A percentile compares a stretch with the other conserved stretches of the same genome.
phyloP scores from a whole-genome alignment of 2,888 invertebrate genomes.

The Stratiomys singularior region DNA sequence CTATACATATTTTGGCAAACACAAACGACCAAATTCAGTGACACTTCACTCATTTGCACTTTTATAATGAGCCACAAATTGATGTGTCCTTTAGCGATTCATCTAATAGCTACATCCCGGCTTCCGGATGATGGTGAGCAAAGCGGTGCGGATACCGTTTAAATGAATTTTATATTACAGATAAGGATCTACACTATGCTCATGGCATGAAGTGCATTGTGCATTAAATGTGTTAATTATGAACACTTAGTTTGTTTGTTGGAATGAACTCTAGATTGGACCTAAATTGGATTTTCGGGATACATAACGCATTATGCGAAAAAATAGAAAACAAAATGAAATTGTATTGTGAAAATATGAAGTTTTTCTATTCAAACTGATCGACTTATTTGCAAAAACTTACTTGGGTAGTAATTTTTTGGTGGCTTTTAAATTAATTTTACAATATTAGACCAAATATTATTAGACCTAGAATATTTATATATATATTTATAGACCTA shows the following conservation, averaged over 20 bases:
- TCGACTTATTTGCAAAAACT: no score
- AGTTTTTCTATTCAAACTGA: no score
- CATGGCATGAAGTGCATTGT: background rate
- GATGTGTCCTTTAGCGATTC: constrained; percentile 42
- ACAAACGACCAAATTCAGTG: constrained; percentile 24
- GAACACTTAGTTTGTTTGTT: background rate
- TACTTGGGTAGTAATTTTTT: no score
- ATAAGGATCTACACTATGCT: background rate
- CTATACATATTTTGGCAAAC: background rate
- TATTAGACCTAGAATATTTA: no score
- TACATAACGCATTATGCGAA: background rate
- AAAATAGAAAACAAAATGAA: no score
- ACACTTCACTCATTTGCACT: constrained; percentile 41
- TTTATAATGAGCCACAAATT: constrained; percentile 46
- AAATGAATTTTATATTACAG: constrained; percentile 15
- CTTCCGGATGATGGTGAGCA: background rate
- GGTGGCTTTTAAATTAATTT: no score
- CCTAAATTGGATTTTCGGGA: background rate
- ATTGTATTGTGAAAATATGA: no score
- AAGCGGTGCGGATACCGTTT: background rate
- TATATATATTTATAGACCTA: no score
- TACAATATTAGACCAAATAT: no score
- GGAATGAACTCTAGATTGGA: background rate
- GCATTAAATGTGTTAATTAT: constrained; percentile 36
- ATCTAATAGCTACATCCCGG: constrained; percentile 25